Percentiles rank a stretch among this genome's conserved stretches.
phyloP scores from a whole-genome alignment of 2,888 invertebrate genomes.

The Theretra japonica region DNA sequence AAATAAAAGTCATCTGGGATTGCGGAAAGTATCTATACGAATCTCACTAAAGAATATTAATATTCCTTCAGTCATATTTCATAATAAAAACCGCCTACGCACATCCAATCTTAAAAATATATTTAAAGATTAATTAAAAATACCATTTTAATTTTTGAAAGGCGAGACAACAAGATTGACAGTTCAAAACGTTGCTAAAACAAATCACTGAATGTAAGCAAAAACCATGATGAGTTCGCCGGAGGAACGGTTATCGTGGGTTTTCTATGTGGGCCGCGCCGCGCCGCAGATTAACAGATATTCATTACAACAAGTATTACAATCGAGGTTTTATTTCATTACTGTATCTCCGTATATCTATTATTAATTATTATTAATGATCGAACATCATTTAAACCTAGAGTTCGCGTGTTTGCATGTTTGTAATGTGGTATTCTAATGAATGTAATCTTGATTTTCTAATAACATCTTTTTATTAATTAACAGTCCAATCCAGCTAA shows the following conservation, averaged over 20 bases:
- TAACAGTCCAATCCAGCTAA: no score
- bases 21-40: no score
- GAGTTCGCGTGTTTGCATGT: background rate
- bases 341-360: slow-evolving; percentile 5
- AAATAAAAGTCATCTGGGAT: no score
- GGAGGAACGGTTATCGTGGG: background rate
- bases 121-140: background rate
- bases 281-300: slow-evolving; percentile 15
- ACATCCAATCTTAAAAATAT: background rate
- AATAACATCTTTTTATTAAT: no score
- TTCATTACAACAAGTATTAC: slow-evolving; percentile 18
- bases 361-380: slow-evolving; percentile 9
- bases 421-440: background rate
- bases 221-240: background rate
- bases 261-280: slow-evolving; percentile 10
- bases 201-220: background rate
- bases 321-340: slow-evolving; percentile 11
- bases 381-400: background rate
- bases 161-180: background rate
- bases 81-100: background rate
- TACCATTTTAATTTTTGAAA: background rate
- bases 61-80: no score
- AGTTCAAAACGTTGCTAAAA: background rate
- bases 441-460: no score
- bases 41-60: no score